Conservation (phyloP, 1,140 invertebrate genomes). For the Cotesia chilonis region DNA sequence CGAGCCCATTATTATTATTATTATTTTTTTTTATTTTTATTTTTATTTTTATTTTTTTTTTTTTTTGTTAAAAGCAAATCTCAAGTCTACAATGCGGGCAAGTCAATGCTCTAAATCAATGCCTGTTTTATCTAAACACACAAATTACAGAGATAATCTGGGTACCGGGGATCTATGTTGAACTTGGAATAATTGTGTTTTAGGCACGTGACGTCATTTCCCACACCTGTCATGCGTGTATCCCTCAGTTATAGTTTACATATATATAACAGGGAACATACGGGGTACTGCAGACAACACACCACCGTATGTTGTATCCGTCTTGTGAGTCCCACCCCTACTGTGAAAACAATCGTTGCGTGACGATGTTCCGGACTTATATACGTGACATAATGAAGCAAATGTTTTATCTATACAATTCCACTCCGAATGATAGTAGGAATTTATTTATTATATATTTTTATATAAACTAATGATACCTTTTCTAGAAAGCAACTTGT, state of each 20-base stretch:
- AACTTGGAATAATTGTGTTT: neutral
- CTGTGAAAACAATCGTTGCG: conserved; percentile 58
- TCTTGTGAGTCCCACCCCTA: conserved; percentile 38
- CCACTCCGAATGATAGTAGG: neutral
- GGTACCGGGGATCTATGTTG: no score
- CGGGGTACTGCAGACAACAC: conserved; percentile 28
- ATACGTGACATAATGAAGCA: conserved; percentile 29
- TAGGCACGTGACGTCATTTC: conserved; percentile 59
- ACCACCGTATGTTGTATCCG: conserved; percentile 15
- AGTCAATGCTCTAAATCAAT: no score
- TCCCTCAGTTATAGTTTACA: conserved; percentile 57
- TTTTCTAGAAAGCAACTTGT: no score
- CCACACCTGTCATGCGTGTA: conserved; percentile 65
- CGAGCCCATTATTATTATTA: no score
- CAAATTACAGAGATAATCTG: no score
- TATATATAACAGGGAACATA: conserved; percentile 35
- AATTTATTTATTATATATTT: neutral
- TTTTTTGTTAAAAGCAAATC: no score
- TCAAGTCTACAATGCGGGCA: no score
- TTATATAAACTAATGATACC: neutral
- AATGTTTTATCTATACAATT: conserved; percentile 15
- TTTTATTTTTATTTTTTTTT: no score
- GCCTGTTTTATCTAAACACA: no score
- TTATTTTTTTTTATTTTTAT: no score
- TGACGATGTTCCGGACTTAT: conserved; percentile 52